Evolutionary conservation across 2,113 vertebrate genomes (phyloP).

Genomic region (Sapayoa aenigma): DNA sequence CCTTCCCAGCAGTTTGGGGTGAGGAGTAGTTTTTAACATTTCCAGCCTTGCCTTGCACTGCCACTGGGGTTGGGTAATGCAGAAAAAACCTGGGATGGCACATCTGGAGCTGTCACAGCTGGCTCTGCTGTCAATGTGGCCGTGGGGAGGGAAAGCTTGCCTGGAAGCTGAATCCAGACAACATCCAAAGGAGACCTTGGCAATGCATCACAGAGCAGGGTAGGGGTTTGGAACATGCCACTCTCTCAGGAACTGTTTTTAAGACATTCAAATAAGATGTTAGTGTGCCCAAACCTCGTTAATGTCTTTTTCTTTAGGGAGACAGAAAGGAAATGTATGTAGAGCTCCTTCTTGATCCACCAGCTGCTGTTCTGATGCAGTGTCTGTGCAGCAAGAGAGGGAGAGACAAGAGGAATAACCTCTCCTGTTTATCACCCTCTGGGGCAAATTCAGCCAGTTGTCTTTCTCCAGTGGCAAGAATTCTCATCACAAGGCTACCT

Average conservation of each 20-base stretch:
- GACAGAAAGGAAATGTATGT: background rate
- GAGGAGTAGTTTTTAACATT: background rate
- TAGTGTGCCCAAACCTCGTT: background rate
- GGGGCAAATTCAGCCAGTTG: background rate
- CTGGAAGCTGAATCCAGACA: background rate
- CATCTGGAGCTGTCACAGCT: background rate
- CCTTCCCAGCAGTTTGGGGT: background rate
- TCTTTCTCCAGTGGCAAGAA: background rate
- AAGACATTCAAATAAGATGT: background rate
- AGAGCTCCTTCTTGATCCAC: background rate
- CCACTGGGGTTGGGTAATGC: background rate
- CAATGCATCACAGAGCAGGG: background rate
- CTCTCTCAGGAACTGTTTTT: background rate
- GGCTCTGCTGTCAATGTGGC: background rate
- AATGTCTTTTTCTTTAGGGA: background rate
- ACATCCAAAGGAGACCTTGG: background rate
- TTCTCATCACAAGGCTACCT: accelerated
- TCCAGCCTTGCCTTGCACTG: background rate
- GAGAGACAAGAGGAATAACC: background rate
- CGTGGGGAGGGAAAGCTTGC: background rate
- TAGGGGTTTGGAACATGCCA: background rate
- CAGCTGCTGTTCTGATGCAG: background rate
- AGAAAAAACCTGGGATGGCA: background rate
- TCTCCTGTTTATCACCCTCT: background rate
- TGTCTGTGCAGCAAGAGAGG: background rate